Evolutionary conservation across 2,797 vertebrate species (phyloP).

Genomic region (Smutsia temminckii): DNA sequence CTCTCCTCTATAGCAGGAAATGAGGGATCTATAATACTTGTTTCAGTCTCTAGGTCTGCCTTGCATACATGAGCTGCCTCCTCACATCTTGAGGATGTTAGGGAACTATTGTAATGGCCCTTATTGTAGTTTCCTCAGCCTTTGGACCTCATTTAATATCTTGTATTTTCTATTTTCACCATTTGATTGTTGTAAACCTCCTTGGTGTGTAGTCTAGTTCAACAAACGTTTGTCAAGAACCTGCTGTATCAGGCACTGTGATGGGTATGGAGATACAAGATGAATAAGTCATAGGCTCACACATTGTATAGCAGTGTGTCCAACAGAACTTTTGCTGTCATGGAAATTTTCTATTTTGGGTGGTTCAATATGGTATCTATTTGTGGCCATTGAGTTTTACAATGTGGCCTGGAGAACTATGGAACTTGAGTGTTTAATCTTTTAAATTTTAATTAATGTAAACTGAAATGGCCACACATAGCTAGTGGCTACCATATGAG

Average conservation of each 20-base stretch:
- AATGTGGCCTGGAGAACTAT: neutral
- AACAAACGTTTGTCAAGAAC: neutral
- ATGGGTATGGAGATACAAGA: neutral
- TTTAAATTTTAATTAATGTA: neutral
- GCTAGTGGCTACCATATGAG: neutral
- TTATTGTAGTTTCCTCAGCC: neutral
- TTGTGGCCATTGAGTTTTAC: neutral
- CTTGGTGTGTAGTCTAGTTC: neutral
- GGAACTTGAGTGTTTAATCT: neutral
- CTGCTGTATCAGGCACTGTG: neutral
- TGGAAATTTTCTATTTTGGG: neutral
- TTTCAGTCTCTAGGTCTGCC: neutral
- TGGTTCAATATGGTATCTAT: neutral
- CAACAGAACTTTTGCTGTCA: neutral
- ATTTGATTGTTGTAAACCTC: neutral
- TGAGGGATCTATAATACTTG: neutral
- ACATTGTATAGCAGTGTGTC: neutral
- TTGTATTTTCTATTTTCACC: neutral
- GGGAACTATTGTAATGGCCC: neutral
- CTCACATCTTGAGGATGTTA: neutral
- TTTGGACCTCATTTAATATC: neutral
- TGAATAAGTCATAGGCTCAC: neutral
- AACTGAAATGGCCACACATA: neutral
- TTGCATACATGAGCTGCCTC: neutral
- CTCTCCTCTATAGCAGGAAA: neutral